Evolutionary conservation across 1,140 invertebrate species (phyloP).

Genomic region (Pseudomyrmex cubaensis): DNA sequence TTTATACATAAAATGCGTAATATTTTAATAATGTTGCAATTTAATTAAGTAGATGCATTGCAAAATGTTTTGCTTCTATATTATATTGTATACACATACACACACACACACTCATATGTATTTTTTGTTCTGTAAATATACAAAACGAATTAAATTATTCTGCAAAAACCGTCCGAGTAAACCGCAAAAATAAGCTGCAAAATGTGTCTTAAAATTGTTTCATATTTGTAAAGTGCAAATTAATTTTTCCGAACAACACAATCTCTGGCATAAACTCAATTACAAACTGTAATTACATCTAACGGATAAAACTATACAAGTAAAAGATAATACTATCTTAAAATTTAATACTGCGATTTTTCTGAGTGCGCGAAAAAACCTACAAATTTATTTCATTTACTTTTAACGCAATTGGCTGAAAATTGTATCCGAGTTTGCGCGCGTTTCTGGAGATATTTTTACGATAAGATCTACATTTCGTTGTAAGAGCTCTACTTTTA

Average conservation of each 20-base stretch:
- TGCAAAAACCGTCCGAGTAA: no score
- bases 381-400: neutral
- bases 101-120: neutral
- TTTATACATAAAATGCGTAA: neutral
- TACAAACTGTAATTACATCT: neutral
- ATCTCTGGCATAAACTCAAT: neutral
- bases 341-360: neutral
- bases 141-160: neutral
- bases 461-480: no score
- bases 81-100: neutral
- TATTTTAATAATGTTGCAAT: neutral
- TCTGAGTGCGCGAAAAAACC: neutral
- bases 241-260: neutral
- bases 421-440: no score
- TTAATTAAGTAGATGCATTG: neutral
- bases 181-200: neutral
- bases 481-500: no score
- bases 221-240: neutral
- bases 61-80: neutral
- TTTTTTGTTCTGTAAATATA: neutral
- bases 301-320: neutral
- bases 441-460: no score
- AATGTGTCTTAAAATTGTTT: no score
- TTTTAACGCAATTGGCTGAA: neutral
- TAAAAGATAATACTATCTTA: no score